Evolutionary conservation across 2,888 invertebrate species (phyloP), one percentile per base, ranked within the genome.

Genomic region (Muschampia plurimacula): DNA sequence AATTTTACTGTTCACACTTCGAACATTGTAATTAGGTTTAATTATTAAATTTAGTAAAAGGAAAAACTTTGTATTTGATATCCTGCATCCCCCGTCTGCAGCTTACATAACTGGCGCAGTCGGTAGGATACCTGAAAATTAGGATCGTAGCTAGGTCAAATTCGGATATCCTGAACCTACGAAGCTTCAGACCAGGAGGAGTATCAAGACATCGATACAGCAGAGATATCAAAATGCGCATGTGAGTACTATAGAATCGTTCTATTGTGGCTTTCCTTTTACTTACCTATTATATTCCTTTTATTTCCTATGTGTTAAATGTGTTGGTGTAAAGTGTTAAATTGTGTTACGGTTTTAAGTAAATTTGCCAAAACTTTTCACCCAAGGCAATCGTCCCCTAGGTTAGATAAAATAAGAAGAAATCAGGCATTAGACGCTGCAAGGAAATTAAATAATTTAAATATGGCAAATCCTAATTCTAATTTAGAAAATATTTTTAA

Each of bases 161-260:
- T 49, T 49, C 67, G 63, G 64, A 60, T 74, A 74, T 74, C 69
- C 49, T 22, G 66, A 66, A 70, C 28, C 67, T 44, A 67, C 60
- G 73, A 67, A 44, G 59, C 70, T 70, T 44, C 67, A 70, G 74
- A 65, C 69, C 67, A 66, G 52, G 66, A 52, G 64, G 60, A 66
- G 52, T 46, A 74, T 74, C 73, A 12, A 73, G 41, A 66, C 39
- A 44, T 73, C 69, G 73, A 73, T 73, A 62, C 73, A 65, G 55
- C 52, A 73, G 46, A 57, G 52, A 60, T 62, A 74, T 67, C 67
- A 70, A 67, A 70, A 74, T 74, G 74, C 57, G 55, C 28, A 73
- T 73, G 70, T 74, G 57, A 74, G 74, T 74, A 70, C 63, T 66
- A 55, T 57, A 55, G 52, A 63, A 63, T 63, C 55, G 41, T 12